These are phyloP conservation scores for Alloplasta piceator DNA, from an alignment of 2,888 invertebrate species.

Conservation along the genomic window DNA sequence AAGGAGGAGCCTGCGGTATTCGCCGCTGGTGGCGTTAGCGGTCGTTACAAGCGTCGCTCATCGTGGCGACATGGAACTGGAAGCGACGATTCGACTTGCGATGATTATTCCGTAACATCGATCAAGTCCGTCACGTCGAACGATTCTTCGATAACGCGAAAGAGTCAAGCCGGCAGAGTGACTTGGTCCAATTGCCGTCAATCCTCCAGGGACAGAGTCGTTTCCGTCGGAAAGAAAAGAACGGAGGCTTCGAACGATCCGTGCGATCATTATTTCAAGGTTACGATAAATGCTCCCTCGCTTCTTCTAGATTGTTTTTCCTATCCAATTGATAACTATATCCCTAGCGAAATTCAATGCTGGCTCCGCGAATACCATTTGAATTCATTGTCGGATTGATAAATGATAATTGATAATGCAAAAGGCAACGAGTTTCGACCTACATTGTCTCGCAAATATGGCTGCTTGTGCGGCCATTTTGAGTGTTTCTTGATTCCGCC, in stretches of 20 bases:
- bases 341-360: too few species aligned
- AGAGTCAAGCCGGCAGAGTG: conserved; percentile 82
- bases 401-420: too few species aligned
- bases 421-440: too few species aligned
- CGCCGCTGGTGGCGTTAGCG: conserved; percentile 68
- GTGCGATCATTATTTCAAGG: conserved; percentile 59
- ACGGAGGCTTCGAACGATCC: conserved; percentile 26
- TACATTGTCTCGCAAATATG: not conserved
- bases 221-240: conserved; percentile 4
- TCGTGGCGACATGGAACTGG: conserved; percentile 70
- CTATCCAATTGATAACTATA: not conserved
- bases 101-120: conserved; percentile 26
- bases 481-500: not conserved
- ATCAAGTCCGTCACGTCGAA: conserved; percentile 62
- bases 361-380: too few species aligned
- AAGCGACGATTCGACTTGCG: conserved; percentile 28
- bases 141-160: conserved; percentile 82
- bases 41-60: conserved; percentile 54
- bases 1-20: conserved; percentile 74
- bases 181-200: conserved; percentile 84
- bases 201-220: conserved; percentile 79
- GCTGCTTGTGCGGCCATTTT: not conserved
- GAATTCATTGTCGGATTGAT: too few species aligned
- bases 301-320: too few species aligned
- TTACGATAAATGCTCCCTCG: too few species aligned